A percentile compares a stretch with the other conserved stretches of the same genome.
Evolutionary conservation across 2,888 invertebrate genomes (phyloP).

Genomic region (Tenodera sinensis): DNA sequence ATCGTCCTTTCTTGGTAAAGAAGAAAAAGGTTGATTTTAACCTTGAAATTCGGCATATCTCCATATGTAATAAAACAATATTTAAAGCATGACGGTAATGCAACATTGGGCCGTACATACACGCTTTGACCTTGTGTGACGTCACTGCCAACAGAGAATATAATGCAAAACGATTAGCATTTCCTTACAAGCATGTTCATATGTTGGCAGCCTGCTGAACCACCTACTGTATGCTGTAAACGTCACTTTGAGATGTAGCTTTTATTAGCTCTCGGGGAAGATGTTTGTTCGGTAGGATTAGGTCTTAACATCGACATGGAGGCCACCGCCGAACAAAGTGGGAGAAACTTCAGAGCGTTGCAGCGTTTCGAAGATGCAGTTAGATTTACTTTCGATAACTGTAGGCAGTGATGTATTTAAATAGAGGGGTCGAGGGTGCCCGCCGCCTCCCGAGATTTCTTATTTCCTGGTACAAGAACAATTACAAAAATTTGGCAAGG

Average conservation of each 20-base stretch:
- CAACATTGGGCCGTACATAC: background rate
- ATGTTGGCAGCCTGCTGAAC: background rate
- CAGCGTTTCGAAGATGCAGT: too few relatives aligned
- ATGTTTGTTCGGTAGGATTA: background rate
- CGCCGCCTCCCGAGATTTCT: too few relatives aligned
- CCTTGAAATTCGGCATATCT: background rate
- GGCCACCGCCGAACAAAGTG: background rate
- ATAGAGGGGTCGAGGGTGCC: too few relatives aligned
- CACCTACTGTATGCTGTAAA: background rate
- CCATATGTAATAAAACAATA: background rate
- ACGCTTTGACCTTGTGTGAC: background rate
- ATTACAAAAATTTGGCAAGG: too few relatives aligned
- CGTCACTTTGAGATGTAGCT: background rate
- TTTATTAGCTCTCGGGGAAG: background rate
- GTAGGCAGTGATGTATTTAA: too few relatives aligned
- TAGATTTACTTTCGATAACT: too few relatives aligned
- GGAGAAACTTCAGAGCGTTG: background rate
- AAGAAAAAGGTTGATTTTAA: background rate
- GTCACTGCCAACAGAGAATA: background rate
- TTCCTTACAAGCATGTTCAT: background rate
- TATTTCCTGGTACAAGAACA: too few relatives aligned
- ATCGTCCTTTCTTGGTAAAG: background rate
- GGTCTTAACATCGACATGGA: background rate
- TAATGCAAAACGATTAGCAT: background rate
- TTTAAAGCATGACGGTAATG: background rate